Evolutionary conservation across 2,888 invertebrate species (phyloP), one percentile per base, ranked within the genome.

Genomic region (Ganaspis brasiliensis): DNA sequence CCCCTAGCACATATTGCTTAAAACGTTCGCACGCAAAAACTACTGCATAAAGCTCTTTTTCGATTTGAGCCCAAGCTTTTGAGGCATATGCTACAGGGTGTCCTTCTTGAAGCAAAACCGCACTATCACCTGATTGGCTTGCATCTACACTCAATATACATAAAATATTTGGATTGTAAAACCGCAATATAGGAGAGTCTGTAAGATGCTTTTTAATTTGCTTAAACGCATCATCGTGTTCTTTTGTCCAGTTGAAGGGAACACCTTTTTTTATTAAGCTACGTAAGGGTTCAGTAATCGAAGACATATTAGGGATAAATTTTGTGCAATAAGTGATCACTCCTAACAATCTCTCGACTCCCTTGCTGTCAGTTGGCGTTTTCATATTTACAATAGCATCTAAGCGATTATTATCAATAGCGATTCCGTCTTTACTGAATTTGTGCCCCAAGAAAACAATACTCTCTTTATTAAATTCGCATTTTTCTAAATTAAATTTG

Each of bases 261-360:
- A 10, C 1, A 1, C 10, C 45, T 3, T 9, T 45, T 45, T 45
- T 45, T 8, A 45, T 45, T 45, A 45, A 3, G 2, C 14, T 14
- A 0, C 45, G 0, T 1, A 45, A 1, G 1, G 45, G 45, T 45
- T 4, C 45, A 3, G 45, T 45, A 2, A 45, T 45, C n/a, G n/a
- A n/a, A n/a, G 82, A 61, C 10, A 81, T 21, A 2, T 73, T 77
- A 12, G 71, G 71, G 8, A 83, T 70, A 70, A 79, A 81, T 63
- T 80, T 83, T 3, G 74, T 56, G 10, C 80, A 73, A 24, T 81
- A 83, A 0, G 76, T 79, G 9, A 80, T 57, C 77, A 83, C 81
- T 0, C 81, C 81, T 4, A 83, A 4, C 9, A 83, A 59, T 75
- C 78, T 74, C 67, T 79, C 75, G 0, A 83, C 52, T 1, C 49